Evolutionary conservation across 2,888 invertebrate species (phyloP).

Genomic region (Epirrita christyi): DNA sequence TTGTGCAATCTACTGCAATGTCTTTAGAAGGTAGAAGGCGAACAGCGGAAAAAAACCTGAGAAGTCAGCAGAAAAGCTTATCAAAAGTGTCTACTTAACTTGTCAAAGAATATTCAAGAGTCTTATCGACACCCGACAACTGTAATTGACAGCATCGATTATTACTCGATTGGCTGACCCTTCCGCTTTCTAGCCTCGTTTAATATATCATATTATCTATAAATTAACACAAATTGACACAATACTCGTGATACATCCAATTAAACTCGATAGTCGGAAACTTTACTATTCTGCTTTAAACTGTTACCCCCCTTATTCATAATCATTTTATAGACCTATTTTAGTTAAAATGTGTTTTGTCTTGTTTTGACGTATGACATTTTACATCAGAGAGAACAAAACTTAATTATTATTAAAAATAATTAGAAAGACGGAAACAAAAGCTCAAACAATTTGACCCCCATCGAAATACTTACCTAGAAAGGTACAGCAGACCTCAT

Average conservation of each 20-base stretch:
- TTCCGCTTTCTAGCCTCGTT: slow-evolving; percentile 32
- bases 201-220: slow-evolving; percentile 8
- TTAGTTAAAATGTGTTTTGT: no score
- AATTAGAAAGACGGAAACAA: no score
- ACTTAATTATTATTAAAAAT: no score
- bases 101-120: not conserved
- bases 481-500: not conserved
- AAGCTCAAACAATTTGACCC: no score
- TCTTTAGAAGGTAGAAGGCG: no score
- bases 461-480: no score
- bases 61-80: no score
- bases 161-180: slow-evolving; percentile 9
- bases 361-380: no score
- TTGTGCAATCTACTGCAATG: no score
- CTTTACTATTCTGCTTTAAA: slow-evolving; percentile 18
- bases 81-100: not conserved
- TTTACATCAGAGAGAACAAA: not conserved
- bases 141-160: slow-evolving; percentile 9
- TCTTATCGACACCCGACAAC: slow-evolving; percentile 6
- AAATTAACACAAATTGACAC: slow-evolving; percentile 27
- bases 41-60: no score
- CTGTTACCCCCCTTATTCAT: no score
- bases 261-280: slow-evolving; percentile 17
- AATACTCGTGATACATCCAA: slow-evolving; percentile 22
- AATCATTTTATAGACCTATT: no score